Evolutionary conservation across 2,113 vertebrate genomes (phyloP).

Genomic region (Chaetodon trifascialis): DNA sequence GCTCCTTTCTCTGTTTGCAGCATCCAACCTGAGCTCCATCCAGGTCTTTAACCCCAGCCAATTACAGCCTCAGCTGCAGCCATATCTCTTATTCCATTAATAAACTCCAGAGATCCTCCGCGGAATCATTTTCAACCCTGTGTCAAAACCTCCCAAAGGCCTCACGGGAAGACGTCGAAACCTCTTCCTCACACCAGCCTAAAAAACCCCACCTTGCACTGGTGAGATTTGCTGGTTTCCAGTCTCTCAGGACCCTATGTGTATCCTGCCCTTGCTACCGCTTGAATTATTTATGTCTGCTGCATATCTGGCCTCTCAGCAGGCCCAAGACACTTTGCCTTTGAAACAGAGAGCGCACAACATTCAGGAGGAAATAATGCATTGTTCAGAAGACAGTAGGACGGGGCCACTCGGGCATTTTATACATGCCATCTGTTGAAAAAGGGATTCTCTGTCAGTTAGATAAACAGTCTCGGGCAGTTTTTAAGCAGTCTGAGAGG

Average conservation of each 20-base stretch:
- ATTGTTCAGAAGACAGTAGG: constrained; percentile 33
- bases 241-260: constrained; percentile 55
- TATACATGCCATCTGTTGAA: constrained; percentile 21
- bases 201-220: constrained; percentile 58
- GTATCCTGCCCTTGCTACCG: constrained; percentile 54
- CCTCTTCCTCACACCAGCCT: constrained; percentile 6
- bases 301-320: constrained; percentile 62
- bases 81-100: constrained; percentile 18
- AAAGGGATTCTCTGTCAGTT: constrained; percentile 18
- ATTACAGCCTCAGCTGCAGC: constrained; percentile 23
- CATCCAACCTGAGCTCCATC: background rate
- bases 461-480: background rate
- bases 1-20: background rate
- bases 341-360: constrained; percentile 54
- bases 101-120: constrained; percentile 32
- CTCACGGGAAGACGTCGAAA: constrained; percentile 12
- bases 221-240: constrained; percentile 57
- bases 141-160: constrained; percentile 1
- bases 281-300: constrained; percentile 77
- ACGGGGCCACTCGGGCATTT: constrained; percentile 13
- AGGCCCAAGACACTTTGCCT: constrained; percentile 37
- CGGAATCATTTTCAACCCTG: constrained; percentile 2
- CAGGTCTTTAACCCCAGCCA: constrained; percentile 28
- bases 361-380: constrained; percentile 41
- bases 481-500: background rate